Percentiles rank a stretch among this genome's conserved stretches.
Evolutionary conservation across 2,797 vertebrate species (phyloP).

Genomic region (Esox masquinongy): DNA sequence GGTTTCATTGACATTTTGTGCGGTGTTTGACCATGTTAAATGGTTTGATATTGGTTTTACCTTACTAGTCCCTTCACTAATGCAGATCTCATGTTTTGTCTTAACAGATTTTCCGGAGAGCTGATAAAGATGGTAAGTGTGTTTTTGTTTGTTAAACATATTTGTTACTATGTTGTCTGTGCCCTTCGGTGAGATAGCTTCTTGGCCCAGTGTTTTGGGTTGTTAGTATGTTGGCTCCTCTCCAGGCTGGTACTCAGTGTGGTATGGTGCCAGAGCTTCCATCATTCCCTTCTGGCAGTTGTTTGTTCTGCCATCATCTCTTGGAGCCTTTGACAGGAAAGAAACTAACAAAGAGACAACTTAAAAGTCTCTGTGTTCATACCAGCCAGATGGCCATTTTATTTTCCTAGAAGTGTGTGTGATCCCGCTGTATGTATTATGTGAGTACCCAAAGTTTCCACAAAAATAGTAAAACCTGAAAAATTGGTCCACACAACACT

Average conservation of each 20-base stretch:
- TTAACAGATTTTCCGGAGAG: slow-evolving; percentile 77
- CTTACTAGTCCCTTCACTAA: not conserved
- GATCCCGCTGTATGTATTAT: not conserved
- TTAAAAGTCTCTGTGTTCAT: slow-evolving; percentile 45
- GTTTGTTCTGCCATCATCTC: not conserved
- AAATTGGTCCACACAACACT: too few relatives aligned
- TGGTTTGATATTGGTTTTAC: slow-evolving; percentile 12
- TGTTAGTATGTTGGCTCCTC: not conserved
- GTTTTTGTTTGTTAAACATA: not conserved
- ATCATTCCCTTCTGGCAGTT: not conserved
- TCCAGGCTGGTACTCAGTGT: not conserved
- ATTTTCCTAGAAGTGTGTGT: slow-evolving; percentile 10
- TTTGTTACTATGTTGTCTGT: slow-evolving; percentile 3
- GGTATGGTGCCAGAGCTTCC: not conserved
- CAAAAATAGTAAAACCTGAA: too few relatives aligned
- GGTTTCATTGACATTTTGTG: not conserved
- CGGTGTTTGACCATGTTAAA: not conserved
- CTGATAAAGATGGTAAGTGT: slow-evolving; percentile 80
- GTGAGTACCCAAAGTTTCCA: too few relatives aligned
- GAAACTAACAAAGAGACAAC: slow-evolving; percentile 53
- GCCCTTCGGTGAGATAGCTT: not conserved
- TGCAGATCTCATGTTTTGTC: slow-evolving; percentile 37
- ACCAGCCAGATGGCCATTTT: slow-evolving; percentile 54
- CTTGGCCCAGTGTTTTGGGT: not conserved
- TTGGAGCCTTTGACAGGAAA: slow-evolving; percentile 30